Evolutionary conservation across 2,888 invertebrate species (phyloP), one percentile per base, ranked within the genome.

Genomic region (Aproaerema taeniolella): DNA sequence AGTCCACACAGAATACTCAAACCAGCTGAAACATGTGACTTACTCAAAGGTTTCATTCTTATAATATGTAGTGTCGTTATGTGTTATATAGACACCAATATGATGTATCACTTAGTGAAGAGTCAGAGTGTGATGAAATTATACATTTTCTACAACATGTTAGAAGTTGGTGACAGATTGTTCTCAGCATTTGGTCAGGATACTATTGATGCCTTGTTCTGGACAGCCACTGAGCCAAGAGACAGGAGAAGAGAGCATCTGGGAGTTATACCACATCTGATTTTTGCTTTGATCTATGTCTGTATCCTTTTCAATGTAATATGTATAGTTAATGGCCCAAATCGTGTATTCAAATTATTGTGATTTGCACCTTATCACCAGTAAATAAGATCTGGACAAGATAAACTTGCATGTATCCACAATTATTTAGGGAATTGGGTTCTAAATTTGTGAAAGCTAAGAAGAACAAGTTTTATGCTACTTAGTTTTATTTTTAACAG

Each of bases 91-190:
- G 99, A 99, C 72, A 98, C 97, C 28, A 98, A 98, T 54, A 95
- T 99, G 89, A 93, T 99, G 88, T 99, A 99, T 81, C 99, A 99
- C 76, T 89, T 98, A 58, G 95, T 96, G 31, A 96, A 96, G 72
- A 98, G 98, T 61, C 99, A 99, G 70, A 98, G 98, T 51, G 97
- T 99, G 47, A 99, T 99, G 78, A 99, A 99, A 69, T 87, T 99
- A 52, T 99, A 99, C 70, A 98, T 99, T 69, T 98, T 99, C 86
- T 99, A 97, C 78, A 99, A 99, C 74, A 99, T 99, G 98, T 85
- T 99, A 43, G 99, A 99, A 88, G 97, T 98, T 36, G 97, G 97
- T 9, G 99, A 99, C 81, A 89, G 97, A 48, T 82, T 99, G 50
- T 94, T 99, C 67, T 98, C 98, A 41, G 96, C 97, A 20, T 97